These are phyloP conservation scores for Cephalophus harveyi DNA, from an alignment of 2,113 vertebrate species.

Conservation along the genomic window DNA sequence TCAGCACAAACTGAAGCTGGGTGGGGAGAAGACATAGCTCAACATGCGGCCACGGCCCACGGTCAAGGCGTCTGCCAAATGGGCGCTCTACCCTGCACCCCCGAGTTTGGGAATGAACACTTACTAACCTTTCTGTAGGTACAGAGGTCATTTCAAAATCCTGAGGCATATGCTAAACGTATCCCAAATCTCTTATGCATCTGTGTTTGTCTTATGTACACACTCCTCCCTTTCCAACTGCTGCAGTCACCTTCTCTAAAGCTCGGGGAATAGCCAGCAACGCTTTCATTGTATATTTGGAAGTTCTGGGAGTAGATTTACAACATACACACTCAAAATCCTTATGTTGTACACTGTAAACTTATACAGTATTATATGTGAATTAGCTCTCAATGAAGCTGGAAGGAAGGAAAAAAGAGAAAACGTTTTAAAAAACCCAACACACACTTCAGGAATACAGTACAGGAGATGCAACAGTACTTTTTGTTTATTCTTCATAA, in stretches of 20 bases:
- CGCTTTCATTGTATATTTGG: not conserved
- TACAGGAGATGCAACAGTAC: not conserved
- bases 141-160: not conserved
- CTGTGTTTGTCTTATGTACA: not conserved
- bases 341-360: not conserved
- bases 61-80: rapidly evolving
- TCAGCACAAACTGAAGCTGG: slow-evolving; percentile 95
- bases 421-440: not conserved
- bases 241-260: not conserved
- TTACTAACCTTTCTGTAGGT: not conserved
- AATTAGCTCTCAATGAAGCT: not conserved
- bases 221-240: not conserved
- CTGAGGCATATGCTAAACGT: not conserved
- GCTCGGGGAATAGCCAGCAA: not conserved
- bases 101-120: not conserved
- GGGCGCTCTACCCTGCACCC: not conserved
- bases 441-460: not conserved
- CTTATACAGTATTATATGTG: not conserved
- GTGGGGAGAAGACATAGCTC: not conserved
- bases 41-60: rapidly evolving
- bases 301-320: not conserved
- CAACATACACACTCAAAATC: not conserved
- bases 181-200: not conserved
- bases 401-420: not conserved
- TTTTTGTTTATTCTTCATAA: not conserved